Conservation (phyloP, 2,888 invertebrate species). For the Zygaena filipendulae region DNA sequence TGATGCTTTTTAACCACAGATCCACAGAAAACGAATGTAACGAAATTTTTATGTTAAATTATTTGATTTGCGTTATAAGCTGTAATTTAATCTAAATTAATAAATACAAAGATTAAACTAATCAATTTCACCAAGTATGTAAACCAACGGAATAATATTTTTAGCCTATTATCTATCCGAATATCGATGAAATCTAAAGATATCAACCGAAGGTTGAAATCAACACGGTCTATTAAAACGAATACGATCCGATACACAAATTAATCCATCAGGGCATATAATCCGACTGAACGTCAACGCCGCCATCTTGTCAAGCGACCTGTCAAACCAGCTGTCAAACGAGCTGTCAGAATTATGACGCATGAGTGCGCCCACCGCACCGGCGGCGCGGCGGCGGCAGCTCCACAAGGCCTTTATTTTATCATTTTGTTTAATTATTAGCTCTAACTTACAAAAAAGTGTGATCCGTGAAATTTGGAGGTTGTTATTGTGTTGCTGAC, state of each 20-base stretch:
- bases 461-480: constrained; percentile 31
- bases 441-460: constrained; percentile 17
- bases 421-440: constrained; percentile 16
- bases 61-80: too few relatives aligned
- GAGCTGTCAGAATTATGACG: constrained; percentile 59
- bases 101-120: too few relatives aligned
- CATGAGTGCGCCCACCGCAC: constrained; percentile 51
- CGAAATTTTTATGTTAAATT: too few relatives aligned
- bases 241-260: constrained; percentile 39
- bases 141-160: too few relatives aligned
- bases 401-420: constrained; percentile 26
- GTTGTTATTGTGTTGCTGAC: not conserved
- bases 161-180: too few relatives aligned
- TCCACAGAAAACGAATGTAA: too few relatives aligned
- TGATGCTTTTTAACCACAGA: too few relatives aligned
- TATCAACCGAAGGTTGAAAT: too few relatives aligned
- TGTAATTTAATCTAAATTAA: too few relatives aligned
- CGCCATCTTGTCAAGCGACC: constrained; percentile 28
- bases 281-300: constrained; percentile 42
- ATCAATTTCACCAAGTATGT: too few relatives aligned
- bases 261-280: constrained; percentile 60
- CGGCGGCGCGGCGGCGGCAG: constrained; percentile 32
- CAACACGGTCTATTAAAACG: constrained; percentile 26
- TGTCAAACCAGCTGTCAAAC: constrained; percentile 47
- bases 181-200: not conserved